phyloP scores from a whole-genome alignment of 1,140 invertebrate genomes.

The Trichonephila clavipes region DNA sequence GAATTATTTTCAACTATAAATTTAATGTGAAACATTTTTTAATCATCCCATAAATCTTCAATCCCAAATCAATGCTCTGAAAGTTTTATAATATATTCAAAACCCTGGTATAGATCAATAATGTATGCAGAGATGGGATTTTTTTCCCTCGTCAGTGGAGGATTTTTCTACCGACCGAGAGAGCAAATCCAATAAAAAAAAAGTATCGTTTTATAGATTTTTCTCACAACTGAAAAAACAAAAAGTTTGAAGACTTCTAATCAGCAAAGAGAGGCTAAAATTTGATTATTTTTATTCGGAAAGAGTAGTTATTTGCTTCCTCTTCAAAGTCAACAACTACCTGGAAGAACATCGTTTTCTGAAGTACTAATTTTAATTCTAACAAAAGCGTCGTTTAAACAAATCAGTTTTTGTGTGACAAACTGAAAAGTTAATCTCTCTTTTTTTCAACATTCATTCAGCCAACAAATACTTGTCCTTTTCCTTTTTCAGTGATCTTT shows the following conservation, averaged over 20 bases:
- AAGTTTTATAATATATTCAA: constrained; percentile 38
- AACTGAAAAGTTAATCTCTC: constrained; percentile 36
- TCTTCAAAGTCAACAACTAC: constrained; percentile 46
- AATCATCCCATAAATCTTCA: constrained; percentile 22
- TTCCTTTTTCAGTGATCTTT: neutral
- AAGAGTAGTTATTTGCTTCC: constrained; percentile 31
- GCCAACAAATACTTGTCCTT: neutral
- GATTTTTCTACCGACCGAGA: neutral
- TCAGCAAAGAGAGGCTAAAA: constrained; percentile 13
- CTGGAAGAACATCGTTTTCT: neutral
- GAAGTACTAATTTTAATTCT: constrained; percentile 51
- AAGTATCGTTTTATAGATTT: constrained; percentile 55
- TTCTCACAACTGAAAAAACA: neutral
- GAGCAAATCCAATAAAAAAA: constrained; percentile 8
- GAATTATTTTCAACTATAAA: constrained; percentile 34
- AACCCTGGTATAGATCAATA: constrained; percentile 37
- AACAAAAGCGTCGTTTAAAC: constrained; percentile 45
- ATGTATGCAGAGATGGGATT: constrained; percentile 22
- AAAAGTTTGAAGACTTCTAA: neutral
- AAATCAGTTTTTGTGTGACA: constrained; percentile 38
- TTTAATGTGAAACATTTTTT: constrained; percentile 26
- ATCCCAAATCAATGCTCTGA: constrained; percentile 1
- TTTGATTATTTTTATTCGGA: constrained; percentile 41
- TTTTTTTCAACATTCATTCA: neutral
- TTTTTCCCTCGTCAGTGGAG: neutral